phyloP scores from a whole-genome alignment of 2,888 invertebrate species.

The Auanema sp. region DNA sequence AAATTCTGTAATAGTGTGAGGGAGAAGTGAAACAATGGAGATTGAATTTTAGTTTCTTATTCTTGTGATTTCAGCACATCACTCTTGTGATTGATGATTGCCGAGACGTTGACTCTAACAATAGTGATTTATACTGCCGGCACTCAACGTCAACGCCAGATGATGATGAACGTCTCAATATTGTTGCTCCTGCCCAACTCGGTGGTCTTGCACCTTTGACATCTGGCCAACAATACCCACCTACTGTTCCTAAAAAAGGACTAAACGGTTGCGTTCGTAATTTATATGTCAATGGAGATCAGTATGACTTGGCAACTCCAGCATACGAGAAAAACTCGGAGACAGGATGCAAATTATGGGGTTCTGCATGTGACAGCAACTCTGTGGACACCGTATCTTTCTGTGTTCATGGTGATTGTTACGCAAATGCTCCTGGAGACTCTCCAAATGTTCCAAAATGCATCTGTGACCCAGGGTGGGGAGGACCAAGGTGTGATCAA shows the following conservation, averaged over 20 bases:
- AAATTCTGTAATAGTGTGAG: not conserved
- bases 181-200: constrained; percentile 69
- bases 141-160: constrained; percentile 45
- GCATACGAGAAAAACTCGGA: constrained; percentile 68
- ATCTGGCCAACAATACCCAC: constrained; percentile 38
- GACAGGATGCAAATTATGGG: constrained; percentile 85
- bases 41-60: not conserved
- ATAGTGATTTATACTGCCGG: constrained; percentile 41
- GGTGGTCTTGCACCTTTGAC: constrained; percentile 72
- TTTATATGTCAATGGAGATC: constrained; percentile 81
- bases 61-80: constrained; percentile 31
- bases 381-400: constrained; percentile 72
- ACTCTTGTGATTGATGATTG: constrained; percentile 57
- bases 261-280: constrained; percentile 96
- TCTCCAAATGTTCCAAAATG: constrained; percentile 71
- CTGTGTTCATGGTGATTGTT: constrained; percentile 61
- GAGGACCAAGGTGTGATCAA: constrained; percentile 72
- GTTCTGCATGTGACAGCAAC: constrained; percentile 82
- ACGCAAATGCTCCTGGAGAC: constrained; percentile 44
- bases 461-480: constrained; percentile 92
- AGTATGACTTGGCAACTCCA: constrained; percentile 92
- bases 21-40: not conserved
- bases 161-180: constrained; percentile 62
- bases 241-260: constrained; percentile 67
- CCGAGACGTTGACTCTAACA: constrained; percentile 34